Evolutionary conservation across 2,113 vertebrate species (phyloP), one percentile per base, ranked within the genome.

Genomic region (Grammomys surdaster): DNA sequence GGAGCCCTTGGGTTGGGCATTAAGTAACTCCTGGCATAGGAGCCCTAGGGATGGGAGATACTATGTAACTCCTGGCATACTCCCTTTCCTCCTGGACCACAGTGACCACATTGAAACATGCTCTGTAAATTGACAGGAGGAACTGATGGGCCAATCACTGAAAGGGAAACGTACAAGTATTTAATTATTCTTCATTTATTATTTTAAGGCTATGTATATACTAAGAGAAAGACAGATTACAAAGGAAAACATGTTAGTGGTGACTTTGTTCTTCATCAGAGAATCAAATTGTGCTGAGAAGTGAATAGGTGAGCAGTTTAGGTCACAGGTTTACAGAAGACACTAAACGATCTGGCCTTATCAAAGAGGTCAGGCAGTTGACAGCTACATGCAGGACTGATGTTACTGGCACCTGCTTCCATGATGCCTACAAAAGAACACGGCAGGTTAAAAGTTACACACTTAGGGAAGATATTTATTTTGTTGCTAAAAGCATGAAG

Each of bases 391-490:
- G 13, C 48, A 40, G 73, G 48, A 85, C 51, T 92, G 77, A 51
- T 63, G 76, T 0, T 77, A 12, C 82, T 95, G 95, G 43, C 13
- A 90, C 0, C 0, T 89, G 10, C 16, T 84, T 31, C 95, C 78
- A 33, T 6, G 31, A 56, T 92, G 22, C 48, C 77, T 93, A 67
- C 77, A 82, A 90, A 92, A 96, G 63, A 84, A 75, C 56, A 87
- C 8, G 40, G 5, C 92, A 78, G 89, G 82, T 93, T 95, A 60
- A 91, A 31, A 26, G n/a, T 96, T 0, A 0, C 7, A 16, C 96
- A 76, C 75, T 97, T 8, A 70, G 84, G 48, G 28, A 84, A 88
- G 78, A 72, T 97, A 58, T 80, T 96, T 56, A 93, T 96, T 97
- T 97, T 96, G 94, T 78, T 97, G 70, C 69, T 75, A 7, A 78